phyloP scores from a whole-genome alignment of 1,140 invertebrate genomes.

The Drosophila triauraria region DNA sequence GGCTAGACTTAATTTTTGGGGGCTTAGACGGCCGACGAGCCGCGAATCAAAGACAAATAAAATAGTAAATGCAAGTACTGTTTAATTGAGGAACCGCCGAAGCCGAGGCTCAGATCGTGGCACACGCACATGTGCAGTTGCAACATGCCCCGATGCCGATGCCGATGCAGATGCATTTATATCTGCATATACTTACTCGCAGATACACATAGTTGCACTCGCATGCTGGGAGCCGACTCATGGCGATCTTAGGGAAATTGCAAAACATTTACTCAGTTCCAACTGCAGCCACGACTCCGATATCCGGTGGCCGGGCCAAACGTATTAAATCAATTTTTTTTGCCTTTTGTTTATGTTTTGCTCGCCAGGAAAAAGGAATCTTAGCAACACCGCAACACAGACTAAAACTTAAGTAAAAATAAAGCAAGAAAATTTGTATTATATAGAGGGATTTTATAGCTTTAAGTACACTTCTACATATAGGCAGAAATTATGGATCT shows the following conservation, averaged over 20 bases:
- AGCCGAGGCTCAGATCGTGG: conserved; percentile 11
- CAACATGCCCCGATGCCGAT: conserved; percentile 13
- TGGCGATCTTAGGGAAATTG: conserved; percentile 49
- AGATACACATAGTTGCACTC: conserved; percentile 11
- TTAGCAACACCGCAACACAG: too few relatives aligned
- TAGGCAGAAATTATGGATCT: too few relatives aligned
- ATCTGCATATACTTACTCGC: conserved; percentile 1
- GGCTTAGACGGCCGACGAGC: conserved; percentile 7
- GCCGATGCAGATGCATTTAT: conserved; percentile 7
- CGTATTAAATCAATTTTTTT: conserved; percentile 50
- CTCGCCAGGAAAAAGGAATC: too few relatives aligned
- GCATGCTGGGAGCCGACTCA: conserved; percentile 9
- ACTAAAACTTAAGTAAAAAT: too few relatives aligned
- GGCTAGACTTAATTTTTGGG: conserved; percentile 24
- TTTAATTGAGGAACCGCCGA: conserved; percentile 44
- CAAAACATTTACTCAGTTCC: conserved; percentile 43
- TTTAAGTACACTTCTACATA: too few relatives aligned
- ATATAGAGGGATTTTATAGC: too few relatives aligned
- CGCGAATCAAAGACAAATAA: conserved; percentile 29
- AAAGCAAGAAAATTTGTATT: too few relatives aligned
- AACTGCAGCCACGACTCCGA: conserved; percentile 31
- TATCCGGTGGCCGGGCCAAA: conserved; percentile 51
- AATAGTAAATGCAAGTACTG: conserved; percentile 37
- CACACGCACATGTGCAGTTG: conserved; percentile 38
- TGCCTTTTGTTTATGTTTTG: background rate